A percentile compares a stretch with the other conserved stretches of the same genome.
Evolutionary conservation across 2,888 invertebrate genomes (phyloP).

Genomic region (Epinotia brunnichana): DNA sequence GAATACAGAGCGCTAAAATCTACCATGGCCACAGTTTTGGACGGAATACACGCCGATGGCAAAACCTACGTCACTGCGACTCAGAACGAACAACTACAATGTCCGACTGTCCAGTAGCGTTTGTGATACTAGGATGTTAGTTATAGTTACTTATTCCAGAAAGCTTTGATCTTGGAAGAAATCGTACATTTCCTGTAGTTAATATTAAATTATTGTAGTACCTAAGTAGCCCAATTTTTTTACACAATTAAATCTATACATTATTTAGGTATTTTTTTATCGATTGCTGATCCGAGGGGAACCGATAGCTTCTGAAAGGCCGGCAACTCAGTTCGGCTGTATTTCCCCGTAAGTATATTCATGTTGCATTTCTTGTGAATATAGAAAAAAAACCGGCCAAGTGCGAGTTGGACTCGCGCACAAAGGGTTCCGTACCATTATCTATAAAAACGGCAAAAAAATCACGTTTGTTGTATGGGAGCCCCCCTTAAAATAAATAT

Average conservation of each 20-base stretch:
- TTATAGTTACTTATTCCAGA: conserved; percentile 13
- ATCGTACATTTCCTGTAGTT: conserved; percentile 21
- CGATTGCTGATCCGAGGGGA: no score
- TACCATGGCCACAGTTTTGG: conserved; percentile 71
- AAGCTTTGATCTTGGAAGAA: conserved; percentile 21
- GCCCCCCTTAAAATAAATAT: no score
- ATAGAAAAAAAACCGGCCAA: no score
- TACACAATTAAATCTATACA: background rate
- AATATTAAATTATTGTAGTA: background rate
- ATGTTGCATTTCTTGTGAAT: no score
- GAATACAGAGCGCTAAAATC: conserved; percentile 85
- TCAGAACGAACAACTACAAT: conserved; percentile 48
- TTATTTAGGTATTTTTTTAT: background rate
- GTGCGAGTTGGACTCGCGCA: no score
- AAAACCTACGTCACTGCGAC: conserved; percentile 59
- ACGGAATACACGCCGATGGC: conserved; percentile 68
- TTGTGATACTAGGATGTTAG: background rate
- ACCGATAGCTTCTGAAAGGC: no score
- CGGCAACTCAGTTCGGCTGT: no score
- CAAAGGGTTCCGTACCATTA: no score
- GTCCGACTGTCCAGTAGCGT: conserved; percentile 30
- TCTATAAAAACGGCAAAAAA: no score
- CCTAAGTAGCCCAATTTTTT: background rate
- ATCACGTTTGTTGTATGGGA: no score
- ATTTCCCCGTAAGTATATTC: no score